A percentile compares a stretch with the other conserved stretches of the same genome.
phyloP scores from a whole-genome alignment of 2,113 vertebrate species.

The Erinaceus europaeus region DNA sequence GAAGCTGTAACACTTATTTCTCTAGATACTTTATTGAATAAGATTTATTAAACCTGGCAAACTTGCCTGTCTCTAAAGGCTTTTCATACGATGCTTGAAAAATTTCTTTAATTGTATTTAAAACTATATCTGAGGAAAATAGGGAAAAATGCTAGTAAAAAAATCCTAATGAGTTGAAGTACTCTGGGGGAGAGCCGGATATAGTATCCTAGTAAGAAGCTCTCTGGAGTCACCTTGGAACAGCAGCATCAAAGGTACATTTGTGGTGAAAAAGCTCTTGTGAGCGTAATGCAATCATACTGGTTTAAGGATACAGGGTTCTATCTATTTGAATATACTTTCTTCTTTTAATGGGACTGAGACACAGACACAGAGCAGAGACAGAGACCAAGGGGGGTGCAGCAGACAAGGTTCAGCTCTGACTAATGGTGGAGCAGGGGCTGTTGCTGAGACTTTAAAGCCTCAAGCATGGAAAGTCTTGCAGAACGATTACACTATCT shows the following conservation, averaged over 20 bases:
- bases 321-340: no score
- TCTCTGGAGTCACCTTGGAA: background rate
- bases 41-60: background rate
- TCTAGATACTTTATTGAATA: conserved; percentile 8
- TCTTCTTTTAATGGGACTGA: no score
- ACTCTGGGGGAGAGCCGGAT: background rate
- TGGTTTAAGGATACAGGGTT: no score
- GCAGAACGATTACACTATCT: no score
- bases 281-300: no score
- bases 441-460: no score
- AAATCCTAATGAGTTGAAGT: background rate
- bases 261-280: no score
- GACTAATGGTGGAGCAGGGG: no score
- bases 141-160: background rate
- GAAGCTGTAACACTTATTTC: background rate
- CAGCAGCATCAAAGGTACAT: background rate
- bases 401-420: no score
- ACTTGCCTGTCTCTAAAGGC: background rate
- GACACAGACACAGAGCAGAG: no score
- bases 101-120: conserved; percentile 4
- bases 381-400: no score
- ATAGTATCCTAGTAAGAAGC: background rate
- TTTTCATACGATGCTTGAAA: background rate
- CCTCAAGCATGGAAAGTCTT: no score
- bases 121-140: background rate